Conservation (phyloP, 2,888 invertebrate genomes). For the Sericinus montela region DNA sequence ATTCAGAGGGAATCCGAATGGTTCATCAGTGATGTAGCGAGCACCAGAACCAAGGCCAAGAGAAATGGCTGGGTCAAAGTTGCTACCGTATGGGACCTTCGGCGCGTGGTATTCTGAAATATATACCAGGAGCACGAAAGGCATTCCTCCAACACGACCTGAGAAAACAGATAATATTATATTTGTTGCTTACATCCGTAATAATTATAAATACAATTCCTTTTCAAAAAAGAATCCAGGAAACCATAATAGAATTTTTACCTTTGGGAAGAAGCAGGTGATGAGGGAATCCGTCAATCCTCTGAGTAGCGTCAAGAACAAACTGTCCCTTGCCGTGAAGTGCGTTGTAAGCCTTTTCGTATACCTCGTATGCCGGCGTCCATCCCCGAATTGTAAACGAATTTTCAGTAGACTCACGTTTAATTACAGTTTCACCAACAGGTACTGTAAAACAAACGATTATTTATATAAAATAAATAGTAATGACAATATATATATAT, state of each 20-base stretch:
- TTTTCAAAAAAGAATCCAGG: not conserved
- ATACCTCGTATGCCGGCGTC: conserved; percentile 55
- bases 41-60: conserved; percentile 70
- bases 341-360: conserved; percentile 67
- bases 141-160: conserved; percentile 76
- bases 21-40: conserved; percentile 63
- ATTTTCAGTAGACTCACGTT: conserved; percentile 79
- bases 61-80: conserved; percentile 71
- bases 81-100: conserved; percentile 49
- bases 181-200: too few relatives aligned
- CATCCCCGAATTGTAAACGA: conserved; percentile 77
- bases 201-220: not conserved
- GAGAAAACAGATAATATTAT: conserved; percentile 8
- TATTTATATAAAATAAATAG: not conserved
- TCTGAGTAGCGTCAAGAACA: conserved; percentile 62
- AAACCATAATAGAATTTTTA: too few relatives aligned
- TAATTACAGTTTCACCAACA: conserved; percentile 69
- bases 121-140: conserved; percentile 80
- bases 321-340: conserved; percentile 65
- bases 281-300: conserved; percentile 80
- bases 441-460: conserved; percentile 38
- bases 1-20: conserved; percentile 79
- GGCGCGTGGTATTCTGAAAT: conserved; percentile 74
- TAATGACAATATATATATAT: too few relatives aligned
- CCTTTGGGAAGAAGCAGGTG: conserved; percentile 83